These are phyloP conservation scores for Temnothorax ravouxi DNA, from an alignment of 2,888 invertebrate species.

Conservation along the genomic window DNA sequence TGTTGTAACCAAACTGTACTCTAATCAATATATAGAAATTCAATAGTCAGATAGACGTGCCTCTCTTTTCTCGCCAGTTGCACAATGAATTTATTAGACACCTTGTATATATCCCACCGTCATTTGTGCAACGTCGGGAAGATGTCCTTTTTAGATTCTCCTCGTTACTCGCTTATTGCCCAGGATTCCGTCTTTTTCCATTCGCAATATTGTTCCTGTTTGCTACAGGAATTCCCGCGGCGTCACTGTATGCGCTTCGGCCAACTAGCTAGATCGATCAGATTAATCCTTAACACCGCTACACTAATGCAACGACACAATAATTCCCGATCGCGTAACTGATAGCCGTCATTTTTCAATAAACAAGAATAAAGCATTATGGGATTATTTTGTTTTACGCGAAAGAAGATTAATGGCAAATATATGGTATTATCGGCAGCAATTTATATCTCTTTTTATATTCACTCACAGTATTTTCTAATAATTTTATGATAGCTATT, in stretches of 20 bases:
- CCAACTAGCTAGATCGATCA: not conserved
- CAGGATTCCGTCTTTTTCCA: constrained; percentile 19
- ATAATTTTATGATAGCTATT: constrained; percentile 40
- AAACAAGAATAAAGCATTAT: constrained; percentile 12
- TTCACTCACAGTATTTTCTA: constrained; percentile 18
- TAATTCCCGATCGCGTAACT: not conserved
- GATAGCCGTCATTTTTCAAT: constrained; percentile 33
- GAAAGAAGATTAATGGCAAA: constrained; percentile 28
- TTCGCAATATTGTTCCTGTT: not conserved
- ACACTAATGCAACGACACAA: constrained; percentile 3
- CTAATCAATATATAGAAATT: not conserved
- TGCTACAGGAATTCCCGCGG: not conserved
- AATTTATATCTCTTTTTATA: constrained; percentile 11
- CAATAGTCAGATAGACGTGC: not conserved
- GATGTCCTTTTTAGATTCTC: constrained; percentile 19
- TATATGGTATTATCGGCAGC: not conserved
- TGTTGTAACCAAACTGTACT: not conserved
- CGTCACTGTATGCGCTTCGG: not conserved
- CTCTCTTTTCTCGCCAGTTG: not conserved
- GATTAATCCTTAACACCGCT: constrained; percentile 2
- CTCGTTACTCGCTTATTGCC: constrained; percentile 37
- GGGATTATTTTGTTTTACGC: not conserved
- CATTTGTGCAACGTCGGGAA: constrained; percentile 5
- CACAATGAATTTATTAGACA: not conserved
- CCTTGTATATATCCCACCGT: not conserved